Evolutionary conservation across 1,140 invertebrate species (phyloP).

Genomic region (Saccostrea cuccullata): DNA sequence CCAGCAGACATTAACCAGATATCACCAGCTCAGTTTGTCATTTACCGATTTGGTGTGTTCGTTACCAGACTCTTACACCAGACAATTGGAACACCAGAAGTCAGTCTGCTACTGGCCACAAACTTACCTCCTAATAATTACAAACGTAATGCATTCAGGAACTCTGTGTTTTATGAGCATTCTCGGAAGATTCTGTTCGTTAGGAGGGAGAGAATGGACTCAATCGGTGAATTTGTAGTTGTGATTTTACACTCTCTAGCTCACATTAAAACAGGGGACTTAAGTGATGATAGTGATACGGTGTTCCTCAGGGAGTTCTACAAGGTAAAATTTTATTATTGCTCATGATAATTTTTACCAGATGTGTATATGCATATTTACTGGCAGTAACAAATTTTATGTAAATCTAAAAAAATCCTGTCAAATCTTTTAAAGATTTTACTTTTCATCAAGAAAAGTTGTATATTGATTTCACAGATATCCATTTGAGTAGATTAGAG

Average conservation of each 20-base stretch:
- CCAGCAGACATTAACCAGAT: slow-evolving; percentile 73
- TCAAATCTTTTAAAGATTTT: too few species aligned
- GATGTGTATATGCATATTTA: too few species aligned
- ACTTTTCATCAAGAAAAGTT: too few species aligned
- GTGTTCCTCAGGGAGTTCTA: slow-evolving; percentile 75
- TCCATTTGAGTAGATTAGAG: too few species aligned
- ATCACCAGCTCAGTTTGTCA: slow-evolving; percentile 74
- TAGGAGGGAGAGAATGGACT: slow-evolving; percentile 74
- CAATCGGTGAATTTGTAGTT: slow-evolving; percentile 76
- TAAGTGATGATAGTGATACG: slow-evolving; percentile 74
- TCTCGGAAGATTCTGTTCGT: slow-evolving; percentile 74
- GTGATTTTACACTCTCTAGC: slow-evolving; percentile 75
- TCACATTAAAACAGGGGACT: slow-evolving; percentile 73
- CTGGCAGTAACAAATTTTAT: too few species aligned
- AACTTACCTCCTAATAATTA: slow-evolving; percentile 76
- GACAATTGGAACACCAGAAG: slow-evolving; percentile 68
- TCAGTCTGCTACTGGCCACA: slow-evolving; percentile 74
- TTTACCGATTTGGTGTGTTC: slow-evolving; percentile 76
- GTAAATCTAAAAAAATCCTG: too few species aligned
- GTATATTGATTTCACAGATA: too few species aligned
- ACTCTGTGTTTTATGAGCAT: slow-evolving; percentile 74
- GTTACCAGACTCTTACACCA: slow-evolving; percentile 71
- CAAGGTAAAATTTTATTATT: slow-evolving; percentile 60
- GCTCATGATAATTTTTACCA: too few species aligned
- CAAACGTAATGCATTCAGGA: slow-evolving; percentile 72